These are phyloP conservation scores for Chiloscyllium punctatum DNA, from an alignment of 2,797 vertebrate genomes.

Conservation along the genomic window DNA sequence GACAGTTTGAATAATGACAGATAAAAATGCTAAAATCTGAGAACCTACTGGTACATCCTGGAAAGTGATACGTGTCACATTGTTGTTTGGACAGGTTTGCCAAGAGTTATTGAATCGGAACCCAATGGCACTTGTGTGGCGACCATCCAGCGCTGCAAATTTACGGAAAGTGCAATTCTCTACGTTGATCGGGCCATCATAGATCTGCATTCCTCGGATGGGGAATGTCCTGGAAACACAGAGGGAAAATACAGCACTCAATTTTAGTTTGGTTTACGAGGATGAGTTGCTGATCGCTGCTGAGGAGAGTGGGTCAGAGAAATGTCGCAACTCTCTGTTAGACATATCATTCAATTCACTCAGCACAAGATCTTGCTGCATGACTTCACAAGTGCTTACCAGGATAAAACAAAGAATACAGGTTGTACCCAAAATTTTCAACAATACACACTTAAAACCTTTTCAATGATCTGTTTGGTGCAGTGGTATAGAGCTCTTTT, in stretches of 20 bases:
- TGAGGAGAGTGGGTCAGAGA: neutral
- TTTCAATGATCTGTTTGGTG: neutral
- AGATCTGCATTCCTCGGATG: constrained; percentile 89
- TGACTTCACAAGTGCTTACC: neutral
- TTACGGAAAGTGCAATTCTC: constrained; percentile 95
- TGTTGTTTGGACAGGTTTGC: constrained; percentile 97
- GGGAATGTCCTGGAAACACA: constrained; percentile 74
- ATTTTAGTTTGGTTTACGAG: neutral
- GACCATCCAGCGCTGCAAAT: constrained; percentile 75
- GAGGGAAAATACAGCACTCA: neutral
- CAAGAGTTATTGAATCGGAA: constrained; percentile 95
- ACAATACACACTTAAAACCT: neutral
- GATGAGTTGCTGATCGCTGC: neutral
- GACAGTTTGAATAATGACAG: neutral
- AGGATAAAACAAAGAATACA: neutral
- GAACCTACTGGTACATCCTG: constrained; percentile 82
- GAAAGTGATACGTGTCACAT: constrained; percentile 72
- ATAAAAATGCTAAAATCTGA: neutral
- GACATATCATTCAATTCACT: neutral
- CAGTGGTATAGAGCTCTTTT: neutral
- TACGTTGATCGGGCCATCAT: constrained; percentile 86
- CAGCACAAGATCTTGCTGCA: neutral
- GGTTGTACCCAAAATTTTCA: neutral
- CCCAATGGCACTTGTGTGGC: constrained; percentile 87
- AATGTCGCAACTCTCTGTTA: neutral